Evolutionary conservation across 2,888 invertebrate genomes (phyloP).

Genomic region (Brachynemurus nebulosus): DNA sequence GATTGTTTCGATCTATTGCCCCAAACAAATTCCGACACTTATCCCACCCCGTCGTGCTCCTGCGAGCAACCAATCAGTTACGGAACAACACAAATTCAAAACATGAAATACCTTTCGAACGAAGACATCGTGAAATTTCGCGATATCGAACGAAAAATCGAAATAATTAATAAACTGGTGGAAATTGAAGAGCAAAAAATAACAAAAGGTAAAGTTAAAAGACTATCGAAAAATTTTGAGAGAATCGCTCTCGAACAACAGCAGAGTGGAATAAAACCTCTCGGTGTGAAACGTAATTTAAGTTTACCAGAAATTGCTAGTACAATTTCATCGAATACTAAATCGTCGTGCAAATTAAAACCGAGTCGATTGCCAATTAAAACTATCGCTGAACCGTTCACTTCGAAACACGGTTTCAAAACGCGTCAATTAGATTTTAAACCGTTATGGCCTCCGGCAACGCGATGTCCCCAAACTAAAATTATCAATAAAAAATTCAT

Average conservation of each 20-base stretch:
- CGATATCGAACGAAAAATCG: slow-evolving; percentile 53
- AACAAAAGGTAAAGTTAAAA: slow-evolving; percentile 50
- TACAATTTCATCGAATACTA: not conserved
- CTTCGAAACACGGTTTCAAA: not conserved
- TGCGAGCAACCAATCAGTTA: not conserved
- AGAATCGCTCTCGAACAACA: slow-evolving; percentile 41
- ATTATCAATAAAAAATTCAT: not conserved
- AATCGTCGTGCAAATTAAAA: not conserved
- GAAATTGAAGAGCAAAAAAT: slow-evolving; percentile 54
- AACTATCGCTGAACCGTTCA: not conserved
- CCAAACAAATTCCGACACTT: not conserved
- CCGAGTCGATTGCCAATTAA: not conserved
- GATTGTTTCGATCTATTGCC: not conserved
- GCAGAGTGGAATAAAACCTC: slow-evolving; percentile 34
- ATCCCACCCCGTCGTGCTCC: not conserved
- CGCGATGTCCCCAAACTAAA: slow-evolving; percentile 6
- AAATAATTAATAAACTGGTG: slow-evolving; percentile 54
- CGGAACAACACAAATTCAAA: slow-evolving; percentile 2
- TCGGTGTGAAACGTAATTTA: slow-evolving; percentile 45
- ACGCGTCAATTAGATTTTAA: slow-evolving; percentile 1
- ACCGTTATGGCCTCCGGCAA: slow-evolving; percentile 8
- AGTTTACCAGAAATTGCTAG: slow-evolving; percentile 37
- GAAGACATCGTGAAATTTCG: slow-evolving; percentile 46
- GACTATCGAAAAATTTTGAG: slow-evolving; percentile 56
- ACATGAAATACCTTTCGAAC: slow-evolving; percentile 20